These are phyloP conservation scores for Apodemia zela DNA, from an alignment of 2,888 invertebrate genomes.

Conservation along the genomic window DNA sequence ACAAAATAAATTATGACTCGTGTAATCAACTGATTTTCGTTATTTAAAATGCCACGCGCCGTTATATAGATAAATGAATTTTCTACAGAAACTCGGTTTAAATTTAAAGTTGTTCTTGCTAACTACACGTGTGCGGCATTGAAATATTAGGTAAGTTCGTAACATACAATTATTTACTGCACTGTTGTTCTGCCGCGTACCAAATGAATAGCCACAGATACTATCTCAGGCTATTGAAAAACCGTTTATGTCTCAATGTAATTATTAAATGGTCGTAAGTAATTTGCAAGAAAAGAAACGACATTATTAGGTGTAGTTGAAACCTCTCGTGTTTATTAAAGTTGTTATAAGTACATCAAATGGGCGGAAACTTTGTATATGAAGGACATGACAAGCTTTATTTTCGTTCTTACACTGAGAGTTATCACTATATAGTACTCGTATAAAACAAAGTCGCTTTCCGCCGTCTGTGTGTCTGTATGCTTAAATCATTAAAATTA, in stretches of 20 bases:
- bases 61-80: too few relatives aligned
- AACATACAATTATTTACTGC: conserved; percentile 10
- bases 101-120: background rate
- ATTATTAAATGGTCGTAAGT: conserved; percentile 74
- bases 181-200: conserved; percentile 34
- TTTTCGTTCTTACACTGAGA: too few relatives aligned
- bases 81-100: too few relatives aligned
- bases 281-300: conserved; percentile 43
- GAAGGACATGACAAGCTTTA: background rate
- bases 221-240: conserved; percentile 66
- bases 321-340: conserved; percentile 29
- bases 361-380: conserved; percentile 23
- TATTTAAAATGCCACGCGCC: too few relatives aligned
- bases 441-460: too few relatives aligned
- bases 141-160: background rate
- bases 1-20: too few relatives aligned
- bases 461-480: too few relatives aligned
- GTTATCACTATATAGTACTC: too few relatives aligned
- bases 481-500: too few relatives aligned
- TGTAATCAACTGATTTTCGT: too few relatives aligned
- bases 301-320: conserved; percentile 20
- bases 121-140: background rate
- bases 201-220: conserved; percentile 65
- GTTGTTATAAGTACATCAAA: conserved; percentile 28
- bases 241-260: conserved; percentile 69